Base-by-base conservation (phyloP, 1,140 invertebrate species). In the Brachionus rotundiformis region DNA sequence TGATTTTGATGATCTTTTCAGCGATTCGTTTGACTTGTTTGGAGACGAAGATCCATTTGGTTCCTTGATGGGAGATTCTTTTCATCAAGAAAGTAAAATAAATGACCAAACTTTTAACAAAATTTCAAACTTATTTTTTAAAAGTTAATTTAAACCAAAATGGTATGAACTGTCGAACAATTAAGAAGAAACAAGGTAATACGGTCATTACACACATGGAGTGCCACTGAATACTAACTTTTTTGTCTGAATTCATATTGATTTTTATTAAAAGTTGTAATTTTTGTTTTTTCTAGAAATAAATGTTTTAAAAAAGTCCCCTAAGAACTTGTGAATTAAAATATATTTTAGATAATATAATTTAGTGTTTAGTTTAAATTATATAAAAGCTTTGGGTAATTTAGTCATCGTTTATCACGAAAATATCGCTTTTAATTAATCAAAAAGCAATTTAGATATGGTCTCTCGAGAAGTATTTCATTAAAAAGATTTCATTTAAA, bases 1-100 rank as follows among this genome's bases (percentile, higher is more conserved):
- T 41, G 59, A 79, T 27, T 79, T 79, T 59, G 76, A 79, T 25
- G 76, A 79, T 79, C 36, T 79, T 36, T 79, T 79, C 29, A 41
- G 59, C n/a, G 76, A 79, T 61, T 59, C 36, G 4, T 39, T 59
- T 59, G 76, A 63, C 31, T 79, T 79, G 10, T 79, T 79, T 27
- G 76, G 31, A 5, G 47, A 59, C 29, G 16, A 39, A 36, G 59
- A 41, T 25, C 13, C 25, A 11, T 59, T 59, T 54, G 47, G 59
- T 33, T 54, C 47, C 10, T 10, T 59, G 13, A 23, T 79, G 29
- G 76, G 76, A 79, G 16, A 63, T 33, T 54, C 76, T 7, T 79
- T 79, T 63, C 36, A 39, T 59, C 59, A 54, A 54, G 76, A 79
- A 59, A 59, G 76, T 79, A 59, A 25, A 59, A n/a, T 61, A 19